Evolutionary conservation across 1,140 invertebrate genomes (phyloP), one percentile per base, ranked within the genome.

Genomic region (Pantala flavescens): DNA sequence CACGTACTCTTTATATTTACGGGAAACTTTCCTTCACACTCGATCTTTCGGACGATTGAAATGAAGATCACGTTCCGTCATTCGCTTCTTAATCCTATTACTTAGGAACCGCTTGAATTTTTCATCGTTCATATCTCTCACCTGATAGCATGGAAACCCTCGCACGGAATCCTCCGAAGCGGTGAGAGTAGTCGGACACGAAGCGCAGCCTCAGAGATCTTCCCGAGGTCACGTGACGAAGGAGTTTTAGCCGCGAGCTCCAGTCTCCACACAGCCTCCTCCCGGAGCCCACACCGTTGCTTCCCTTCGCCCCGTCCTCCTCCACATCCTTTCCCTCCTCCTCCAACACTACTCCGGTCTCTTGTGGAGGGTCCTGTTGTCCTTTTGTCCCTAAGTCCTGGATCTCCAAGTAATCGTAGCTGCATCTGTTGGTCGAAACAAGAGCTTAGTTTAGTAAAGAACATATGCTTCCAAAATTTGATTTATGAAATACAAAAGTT

Each of bases 401-500:
- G 71, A 90, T 86, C 80, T 90, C 88, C 76, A 92, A 77, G 79
- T 86, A 90, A 81, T 91, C 90, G 81, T 91, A 91, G 76, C 86
- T 87, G 84, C 90, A 91, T 76, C 90, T 91, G 82, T 16, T 81
- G 79, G 19, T 12, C 55, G 21, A 16, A 75, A 74, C 11, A 55
- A 23, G 23, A 42, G 36, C 0, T 21, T n/a, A 43, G 11, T 75
- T 43, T 75, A 74, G 28, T 43, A 1, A 76, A 19, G 73, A 75
- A 21, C 42, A 71, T 12, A n/a, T 23, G 14, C 23, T n/a, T n/a
- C n/a, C n/a, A n/a, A n/a, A n/a, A n/a, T n/a, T n/a, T n/a, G n/a
- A n/a, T n/a, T n/a, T n/a, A n/a, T n/a, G n/a, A n/a, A n/a, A n/a
- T n/a, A n/a, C n/a, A n/a, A n/a, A n/a, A n/a, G n/a, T n/a, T n/a